Percentiles rank a stretch among this genome's conserved stretches.
Evolutionary conservation across 2,888 invertebrate species (phyloP).

Genomic region (Tenthredo scrophulariae): DNA sequence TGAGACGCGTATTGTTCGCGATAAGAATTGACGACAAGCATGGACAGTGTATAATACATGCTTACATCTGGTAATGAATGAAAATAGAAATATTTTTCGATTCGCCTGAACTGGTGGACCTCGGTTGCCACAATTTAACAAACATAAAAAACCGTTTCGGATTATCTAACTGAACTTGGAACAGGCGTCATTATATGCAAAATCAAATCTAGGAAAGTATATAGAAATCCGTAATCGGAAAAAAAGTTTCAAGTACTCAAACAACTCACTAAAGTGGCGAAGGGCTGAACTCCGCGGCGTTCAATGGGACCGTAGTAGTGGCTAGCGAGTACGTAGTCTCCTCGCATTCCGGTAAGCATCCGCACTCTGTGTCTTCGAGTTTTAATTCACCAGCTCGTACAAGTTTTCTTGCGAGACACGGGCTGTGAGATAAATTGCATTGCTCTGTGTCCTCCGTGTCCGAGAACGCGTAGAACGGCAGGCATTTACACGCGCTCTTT

Average conservation of each 20-base stretch:
- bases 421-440: conserved; percentile 72
- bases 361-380: conserved; percentile 59
- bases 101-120: not conserved
- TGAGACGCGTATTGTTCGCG: not conserved
- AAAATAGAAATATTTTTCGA: not conserved
- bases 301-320: conserved; percentile 61
- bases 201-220: not conserved
- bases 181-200: not conserved
- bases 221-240: not conserved
- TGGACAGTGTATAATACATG: too few species aligned
- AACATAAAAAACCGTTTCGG: not conserved
- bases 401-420: conserved; percentile 67
- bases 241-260: not conserved
- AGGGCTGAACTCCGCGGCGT: conserved; percentile 61
- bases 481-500: conserved; percentile 69
- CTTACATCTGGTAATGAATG: not conserved
- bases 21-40: not conserved
- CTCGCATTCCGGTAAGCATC: conserved; percentile 66
- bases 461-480: conserved; percentile 70
- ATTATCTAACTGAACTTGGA: not conserved
- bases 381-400: conserved; percentile 61
- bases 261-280: conserved; percentile 64
- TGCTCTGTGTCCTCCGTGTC: conserved; percentile 59
- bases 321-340: conserved; percentile 59
- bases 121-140: not conserved